Percentiles rank a stretch among this genome's conserved stretches.
Evolutionary conservation across 2,797 vertebrate species (phyloP).

Genomic region (Sebastes oblongus): DNA sequence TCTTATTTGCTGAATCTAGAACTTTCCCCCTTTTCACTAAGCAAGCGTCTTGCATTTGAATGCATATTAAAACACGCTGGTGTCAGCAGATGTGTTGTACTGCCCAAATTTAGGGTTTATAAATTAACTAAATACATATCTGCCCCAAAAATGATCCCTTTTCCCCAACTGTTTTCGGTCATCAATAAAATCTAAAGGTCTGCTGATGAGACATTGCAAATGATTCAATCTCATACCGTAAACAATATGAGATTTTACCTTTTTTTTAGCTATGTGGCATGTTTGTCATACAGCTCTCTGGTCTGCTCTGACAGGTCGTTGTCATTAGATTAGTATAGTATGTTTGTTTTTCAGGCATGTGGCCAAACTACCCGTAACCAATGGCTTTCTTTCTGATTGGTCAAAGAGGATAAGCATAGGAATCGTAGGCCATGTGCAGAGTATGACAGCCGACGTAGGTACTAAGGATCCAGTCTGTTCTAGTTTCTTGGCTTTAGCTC

Average conservation of each 20-base stretch:
- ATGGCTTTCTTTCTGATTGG: neutral
- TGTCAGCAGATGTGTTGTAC: constrained; percentile 22
- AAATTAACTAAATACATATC: constrained; percentile 12
- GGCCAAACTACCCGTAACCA: neutral
- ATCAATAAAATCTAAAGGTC: neutral
- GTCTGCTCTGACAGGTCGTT: neutral
- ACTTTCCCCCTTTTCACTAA: constrained; percentile 12
- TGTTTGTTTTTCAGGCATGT: neutral
- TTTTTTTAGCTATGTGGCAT: neutral
- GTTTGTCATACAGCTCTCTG: neutral
- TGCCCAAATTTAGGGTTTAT: neutral
- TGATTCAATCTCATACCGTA: neutral
- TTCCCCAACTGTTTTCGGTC: neutral
- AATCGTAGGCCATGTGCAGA: neutral
- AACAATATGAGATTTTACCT: neutral
- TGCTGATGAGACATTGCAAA: neutral
- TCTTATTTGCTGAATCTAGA: constrained; percentile 33
- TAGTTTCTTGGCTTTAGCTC: neutral
- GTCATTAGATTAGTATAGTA: neutral
- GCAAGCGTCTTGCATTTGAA: constrained; percentile 18
- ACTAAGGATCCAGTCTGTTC: neutral
- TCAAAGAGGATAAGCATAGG: neutral
- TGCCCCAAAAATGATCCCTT: neutral
- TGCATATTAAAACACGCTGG: constrained; percentile 22
- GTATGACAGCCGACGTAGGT: neutral